These are phyloP conservation scores for Catostomus latipinnis DNA, from an alignment of 2,797 vertebrate species.

Conservation along the genomic window DNA sequence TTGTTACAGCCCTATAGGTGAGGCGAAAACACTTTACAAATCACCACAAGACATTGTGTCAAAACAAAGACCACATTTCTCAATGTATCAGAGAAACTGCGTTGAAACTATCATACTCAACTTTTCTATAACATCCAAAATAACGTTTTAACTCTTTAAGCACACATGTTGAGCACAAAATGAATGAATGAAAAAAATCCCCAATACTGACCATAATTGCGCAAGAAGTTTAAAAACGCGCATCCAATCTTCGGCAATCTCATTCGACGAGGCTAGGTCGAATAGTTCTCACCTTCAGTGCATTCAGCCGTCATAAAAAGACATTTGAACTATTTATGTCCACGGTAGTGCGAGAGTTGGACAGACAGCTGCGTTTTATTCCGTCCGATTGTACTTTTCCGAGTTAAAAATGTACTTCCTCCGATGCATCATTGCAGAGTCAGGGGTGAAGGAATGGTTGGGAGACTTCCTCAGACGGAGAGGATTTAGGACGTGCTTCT, in stretches of 20 bases:
- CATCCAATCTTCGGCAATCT: constrained; percentile 58
- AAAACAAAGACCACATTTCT: neutral
- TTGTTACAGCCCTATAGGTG: constrained; percentile 74
- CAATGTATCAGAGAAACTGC: neutral
- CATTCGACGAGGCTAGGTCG: constrained; percentile 53
- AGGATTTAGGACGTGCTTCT: constrained; percentile 7
- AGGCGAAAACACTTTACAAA: neutral
- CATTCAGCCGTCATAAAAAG: constrained; percentile 43
- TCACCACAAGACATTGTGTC: neutral
- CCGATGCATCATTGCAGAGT: constrained; percentile 46
- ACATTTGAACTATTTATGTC: neutral
- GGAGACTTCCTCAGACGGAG: constrained; percentile 60
- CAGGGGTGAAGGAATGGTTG: constrained; percentile 59
- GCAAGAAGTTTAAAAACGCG: constrained; percentile 47
- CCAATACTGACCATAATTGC: constrained; percentile 76
- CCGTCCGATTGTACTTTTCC: constrained; percentile 46
- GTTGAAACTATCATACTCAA: neutral
- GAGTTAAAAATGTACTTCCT: constrained; percentile 49
- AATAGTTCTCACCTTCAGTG: constrained; percentile 37
- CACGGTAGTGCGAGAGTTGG: neutral
- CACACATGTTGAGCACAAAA: too few relatives aligned
- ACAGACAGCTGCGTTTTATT: constrained; percentile 43
- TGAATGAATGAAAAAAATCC: too few relatives aligned
- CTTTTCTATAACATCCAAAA: neutral
- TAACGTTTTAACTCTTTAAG: neutral